phyloP scores from a whole-genome alignment of 2,113 vertebrate genomes.

The Chascanopsetta lugubris region DNA sequence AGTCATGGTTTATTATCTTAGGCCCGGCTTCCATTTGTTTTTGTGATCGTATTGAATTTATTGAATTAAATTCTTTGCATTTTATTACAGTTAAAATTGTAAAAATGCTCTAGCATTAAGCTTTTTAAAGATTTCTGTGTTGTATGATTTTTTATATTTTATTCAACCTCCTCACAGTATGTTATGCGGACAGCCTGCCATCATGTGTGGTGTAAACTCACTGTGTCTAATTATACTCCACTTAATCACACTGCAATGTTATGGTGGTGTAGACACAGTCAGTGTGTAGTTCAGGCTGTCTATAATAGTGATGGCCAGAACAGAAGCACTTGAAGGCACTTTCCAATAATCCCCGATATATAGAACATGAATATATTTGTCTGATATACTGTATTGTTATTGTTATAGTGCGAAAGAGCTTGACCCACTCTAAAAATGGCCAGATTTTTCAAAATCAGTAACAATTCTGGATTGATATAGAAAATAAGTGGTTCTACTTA shows the following conservation, averaged over 20 bases:
- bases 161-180: not conserved
- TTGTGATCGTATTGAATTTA: not conserved
- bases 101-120: too few species aligned
- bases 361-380: conserved; percentile 4
- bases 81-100: too few species aligned
- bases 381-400: conserved; percentile 5
- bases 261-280: conserved; percentile 1
- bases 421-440: too few species aligned
- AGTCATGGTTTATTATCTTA: too few species aligned
- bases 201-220: not conserved
- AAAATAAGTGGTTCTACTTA: too few species aligned
- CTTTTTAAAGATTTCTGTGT: not conserved
- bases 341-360: conserved; percentile 32
- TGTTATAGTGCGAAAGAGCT: too few species aligned
- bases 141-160: not conserved
- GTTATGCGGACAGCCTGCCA: not conserved
- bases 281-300: conserved; percentile 7
- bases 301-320: conserved; percentile 20
- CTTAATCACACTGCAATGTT: not conserved
- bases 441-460: too few species aligned
- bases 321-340: conserved; percentile 63
- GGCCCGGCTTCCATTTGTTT: too few species aligned
- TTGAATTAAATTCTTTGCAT: too few species aligned
- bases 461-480: too few species aligned
- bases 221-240: not conserved